Percentiles rank a stretch among this genome's conserved stretches.
phyloP scores from a whole-genome alignment of 2,888 invertebrate genomes.

The Latheticus oryzae region DNA sequence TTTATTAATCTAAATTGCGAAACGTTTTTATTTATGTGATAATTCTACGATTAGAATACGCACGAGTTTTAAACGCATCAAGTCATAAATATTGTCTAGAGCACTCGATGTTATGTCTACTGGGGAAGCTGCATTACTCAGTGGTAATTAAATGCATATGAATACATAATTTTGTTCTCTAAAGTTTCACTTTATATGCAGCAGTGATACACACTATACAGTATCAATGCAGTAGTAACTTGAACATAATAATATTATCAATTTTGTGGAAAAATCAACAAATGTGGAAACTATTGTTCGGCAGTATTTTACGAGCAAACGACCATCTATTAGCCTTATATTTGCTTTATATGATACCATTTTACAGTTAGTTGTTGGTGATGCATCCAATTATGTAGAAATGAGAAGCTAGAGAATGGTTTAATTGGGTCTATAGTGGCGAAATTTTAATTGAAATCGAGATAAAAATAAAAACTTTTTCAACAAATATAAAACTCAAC shows the following conservation, averaged over 20 bases:
- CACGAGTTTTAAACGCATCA: not conserved
- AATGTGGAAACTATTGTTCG: constrained; percentile 19
- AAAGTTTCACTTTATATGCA: constrained; percentile 26
- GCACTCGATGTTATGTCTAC: constrained; percentile 2
- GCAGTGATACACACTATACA: constrained; percentile 9
- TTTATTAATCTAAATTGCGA: too few relatives aligned
- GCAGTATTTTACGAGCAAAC: constrained; percentile 7
- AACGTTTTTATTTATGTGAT: too few relatives aligned
- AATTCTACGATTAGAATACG: not conserved
- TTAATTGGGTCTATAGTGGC: too few relatives aligned
- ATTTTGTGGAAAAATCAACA: constrained; percentile 21
- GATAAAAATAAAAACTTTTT: too few relatives aligned
- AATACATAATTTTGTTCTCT: constrained; percentile 19
- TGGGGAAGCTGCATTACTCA: constrained; percentile 7
- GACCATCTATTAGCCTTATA: constrained; percentile 15
- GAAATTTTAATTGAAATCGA: too few relatives aligned
- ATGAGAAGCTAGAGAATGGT: constrained; percentile 15
- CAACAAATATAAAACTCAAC: too few relatives aligned
- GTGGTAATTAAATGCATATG: constrained; percentile 21
- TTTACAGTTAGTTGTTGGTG: constrained; percentile 32
- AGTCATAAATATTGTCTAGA: constrained; percentile 18
- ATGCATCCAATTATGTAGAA: constrained; percentile 32
- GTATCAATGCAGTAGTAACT: constrained; percentile 14
- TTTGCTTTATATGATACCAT: constrained; percentile 31
- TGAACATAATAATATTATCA: constrained; percentile 24